Conservation (phyloP, 1,140 invertebrate species). For the Scaptomyza hsui region DNA sequence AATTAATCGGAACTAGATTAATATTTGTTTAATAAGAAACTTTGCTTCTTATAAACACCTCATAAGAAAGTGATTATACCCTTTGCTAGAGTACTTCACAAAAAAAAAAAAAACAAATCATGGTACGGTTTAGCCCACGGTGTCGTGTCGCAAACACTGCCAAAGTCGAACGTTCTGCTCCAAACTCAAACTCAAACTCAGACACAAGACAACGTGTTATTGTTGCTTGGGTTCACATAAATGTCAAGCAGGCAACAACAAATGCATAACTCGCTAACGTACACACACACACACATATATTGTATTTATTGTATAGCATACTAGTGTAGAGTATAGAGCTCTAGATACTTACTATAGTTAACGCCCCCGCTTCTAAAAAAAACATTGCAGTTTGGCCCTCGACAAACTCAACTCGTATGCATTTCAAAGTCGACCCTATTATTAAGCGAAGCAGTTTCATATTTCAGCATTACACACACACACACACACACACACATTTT, state of each 20-base stretch:
- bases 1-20: no score
- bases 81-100: slow-evolving; percentile 11
- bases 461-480: slow-evolving; percentile 63
- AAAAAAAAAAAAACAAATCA: slow-evolving; percentile 8
- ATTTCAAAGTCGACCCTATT: slow-evolving; percentile 82
- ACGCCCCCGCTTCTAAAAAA: slow-evolving; percentile 15
- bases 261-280: slow-evolving; percentile 22
- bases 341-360: slow-evolving; percentile 53
- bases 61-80: background rate
- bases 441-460: slow-evolving; percentile 74
- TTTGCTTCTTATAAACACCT: background rate
- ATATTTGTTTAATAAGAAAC: background rate
- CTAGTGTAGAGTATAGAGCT: slow-evolving; percentile 48
- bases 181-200: background rate
- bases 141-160: slow-evolving; percentile 46
- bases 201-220: slow-evolving; percentile 66
- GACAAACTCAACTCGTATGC: slow-evolving; percentile 46
- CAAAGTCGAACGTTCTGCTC: slow-evolving; percentile 57
- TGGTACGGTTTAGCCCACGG: slow-evolving; percentile 60
- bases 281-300: background rate
- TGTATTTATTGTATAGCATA: background rate
- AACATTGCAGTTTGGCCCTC: slow-evolving; percentile 11
- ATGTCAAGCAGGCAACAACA: slow-evolving; percentile 76
- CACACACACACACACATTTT: slow-evolving; percentile 49
- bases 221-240: slow-evolving; percentile 77